Evolutionary conservation across 2,113 vertebrate species (phyloP).

Genomic region (Scytalopus superciliaris): DNA sequence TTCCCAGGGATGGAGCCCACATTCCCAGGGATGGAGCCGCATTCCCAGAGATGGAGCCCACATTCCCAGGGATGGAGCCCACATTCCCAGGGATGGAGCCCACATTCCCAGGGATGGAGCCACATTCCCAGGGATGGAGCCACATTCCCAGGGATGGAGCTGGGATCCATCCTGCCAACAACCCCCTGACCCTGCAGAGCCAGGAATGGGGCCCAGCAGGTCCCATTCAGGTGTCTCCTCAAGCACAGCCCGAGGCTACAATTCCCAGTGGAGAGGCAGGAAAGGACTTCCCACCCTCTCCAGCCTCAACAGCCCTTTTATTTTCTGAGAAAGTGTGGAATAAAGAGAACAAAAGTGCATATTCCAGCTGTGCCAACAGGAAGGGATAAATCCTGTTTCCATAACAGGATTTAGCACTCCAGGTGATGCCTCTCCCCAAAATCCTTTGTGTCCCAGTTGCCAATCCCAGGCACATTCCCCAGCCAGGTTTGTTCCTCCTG

Average conservation of each 20-base stretch:
- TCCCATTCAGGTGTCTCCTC: background rate
- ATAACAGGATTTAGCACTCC: fast-evolving
- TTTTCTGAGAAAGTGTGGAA: background rate
- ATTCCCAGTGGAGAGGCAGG: background rate
- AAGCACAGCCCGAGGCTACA: background rate
- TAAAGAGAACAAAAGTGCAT: background rate
- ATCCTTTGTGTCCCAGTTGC: background rate
- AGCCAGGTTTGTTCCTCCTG: background rate
- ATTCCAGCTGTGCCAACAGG: background rate
- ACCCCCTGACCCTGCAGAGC: background rate
- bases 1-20: background rate
- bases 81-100: too few species aligned
- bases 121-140: too few species aligned
- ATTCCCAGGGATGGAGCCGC: too few species aligned
- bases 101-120: too few species aligned
- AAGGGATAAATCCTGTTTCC: background rate
- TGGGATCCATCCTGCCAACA: background rate
- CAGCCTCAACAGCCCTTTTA: background rate
- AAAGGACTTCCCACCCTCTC: background rate
- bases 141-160: background rate
- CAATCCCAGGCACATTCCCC: background rate
- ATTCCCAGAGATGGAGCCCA: too few species aligned
- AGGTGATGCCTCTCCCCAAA: background rate
- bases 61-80: too few species aligned
- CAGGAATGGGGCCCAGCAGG: background rate